Conservation (phyloP, 2,113 vertebrate species). For the Capra hircus region DNA sequence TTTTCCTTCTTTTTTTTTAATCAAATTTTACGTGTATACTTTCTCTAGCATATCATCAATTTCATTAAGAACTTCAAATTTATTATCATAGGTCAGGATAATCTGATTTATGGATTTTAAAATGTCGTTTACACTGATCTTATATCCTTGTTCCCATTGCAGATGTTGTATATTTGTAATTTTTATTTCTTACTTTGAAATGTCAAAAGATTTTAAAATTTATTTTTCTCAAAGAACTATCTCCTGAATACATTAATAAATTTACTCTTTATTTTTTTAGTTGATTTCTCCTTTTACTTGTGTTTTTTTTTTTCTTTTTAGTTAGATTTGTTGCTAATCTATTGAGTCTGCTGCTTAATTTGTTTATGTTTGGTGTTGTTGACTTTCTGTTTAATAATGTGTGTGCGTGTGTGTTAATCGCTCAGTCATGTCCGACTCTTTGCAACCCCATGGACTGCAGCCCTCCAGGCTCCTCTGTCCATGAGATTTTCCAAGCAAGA, state of each 20-base stretch:
- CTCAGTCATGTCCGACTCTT: neutral
- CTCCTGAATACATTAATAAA: neutral
- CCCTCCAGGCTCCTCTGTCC: neutral
- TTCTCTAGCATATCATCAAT: neutral
- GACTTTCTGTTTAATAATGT: neutral
- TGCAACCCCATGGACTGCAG: neutral
- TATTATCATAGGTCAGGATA: neutral
- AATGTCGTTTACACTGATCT: neutral
- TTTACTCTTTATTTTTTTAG: neutral
- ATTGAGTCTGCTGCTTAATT: neutral
- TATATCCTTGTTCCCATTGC: neutral
- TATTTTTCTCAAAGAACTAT: constrained; percentile 18
- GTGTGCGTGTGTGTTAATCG: neutral
- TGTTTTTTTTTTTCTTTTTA: neutral
- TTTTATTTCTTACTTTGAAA: neutral
- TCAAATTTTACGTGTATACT: neutral
- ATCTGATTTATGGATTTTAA: neutral
- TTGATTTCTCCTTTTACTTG: neutral
- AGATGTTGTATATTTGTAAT: neutral
- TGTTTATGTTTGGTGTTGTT: neutral
- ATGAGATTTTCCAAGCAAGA: neutral
- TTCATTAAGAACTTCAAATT: neutral
- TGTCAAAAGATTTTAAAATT: neutral
- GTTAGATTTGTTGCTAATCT: neutral
- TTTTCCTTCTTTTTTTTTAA: neutral